phyloP scores from a whole-genome alignment of 2,888 invertebrate species.

The Homarus gammarus region DNA sequence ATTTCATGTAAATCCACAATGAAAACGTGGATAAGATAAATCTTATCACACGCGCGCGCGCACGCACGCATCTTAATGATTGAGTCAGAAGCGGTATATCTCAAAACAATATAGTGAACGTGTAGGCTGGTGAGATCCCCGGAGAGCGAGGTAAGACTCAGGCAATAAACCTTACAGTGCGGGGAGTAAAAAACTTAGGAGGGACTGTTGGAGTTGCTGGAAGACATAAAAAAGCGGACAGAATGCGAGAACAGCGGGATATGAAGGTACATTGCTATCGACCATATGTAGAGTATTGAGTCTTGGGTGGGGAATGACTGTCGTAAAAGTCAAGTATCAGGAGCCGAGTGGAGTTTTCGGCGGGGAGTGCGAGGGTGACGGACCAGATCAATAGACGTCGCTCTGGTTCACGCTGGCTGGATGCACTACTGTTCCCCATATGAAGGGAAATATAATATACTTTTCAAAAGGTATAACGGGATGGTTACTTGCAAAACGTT shows the following conservation, averaged over 20 bases:
- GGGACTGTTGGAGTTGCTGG: conserved; percentile 5
- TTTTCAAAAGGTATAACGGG: too few relatives aligned
- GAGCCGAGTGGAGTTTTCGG: conserved; percentile 6
- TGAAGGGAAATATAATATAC: too few relatives aligned
- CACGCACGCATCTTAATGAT: too few relatives aligned
- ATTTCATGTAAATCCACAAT: too few relatives aligned
- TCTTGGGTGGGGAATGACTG: conserved; percentile 7
- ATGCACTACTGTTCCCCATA: too few relatives aligned
- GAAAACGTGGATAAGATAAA: too few relatives aligned
- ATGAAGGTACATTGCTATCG: conserved; percentile 8
- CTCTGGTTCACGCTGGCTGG: too few relatives aligned
- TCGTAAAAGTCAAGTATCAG: conserved; percentile 37
- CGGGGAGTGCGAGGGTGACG: neutral
- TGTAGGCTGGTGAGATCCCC: neutral
- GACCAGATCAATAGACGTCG: conserved; percentile 9
- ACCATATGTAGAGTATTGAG: conserved; percentile 43
- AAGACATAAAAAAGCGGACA: conserved; percentile 19
- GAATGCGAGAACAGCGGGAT: conserved; percentile 16
- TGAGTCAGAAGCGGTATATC: too few relatives aligned
- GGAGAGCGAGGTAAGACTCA: neutral
- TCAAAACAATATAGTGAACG: too few relatives aligned
- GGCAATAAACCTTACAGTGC: neutral
- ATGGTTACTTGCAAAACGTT: too few relatives aligned
- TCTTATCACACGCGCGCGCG: too few relatives aligned
- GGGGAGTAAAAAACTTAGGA: neutral